Evolutionary conservation across 2,113 vertebrate genomes (phyloP).

Genomic region (Phycodurus eques): DNA sequence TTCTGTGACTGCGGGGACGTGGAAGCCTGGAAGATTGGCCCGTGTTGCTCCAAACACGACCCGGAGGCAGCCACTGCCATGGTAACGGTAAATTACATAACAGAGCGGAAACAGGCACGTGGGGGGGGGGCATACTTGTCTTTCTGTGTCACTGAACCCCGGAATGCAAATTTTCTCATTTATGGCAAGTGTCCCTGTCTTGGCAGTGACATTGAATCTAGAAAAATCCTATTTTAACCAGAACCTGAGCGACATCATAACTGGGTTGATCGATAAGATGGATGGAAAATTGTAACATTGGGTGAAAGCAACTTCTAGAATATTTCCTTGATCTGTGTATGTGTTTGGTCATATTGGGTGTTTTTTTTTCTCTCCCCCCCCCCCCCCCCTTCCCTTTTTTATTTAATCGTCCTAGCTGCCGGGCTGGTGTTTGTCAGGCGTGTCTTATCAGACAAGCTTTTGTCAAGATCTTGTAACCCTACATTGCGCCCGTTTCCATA

Average conservation of each 20-base stretch:
- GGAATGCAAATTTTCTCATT: conserved; percentile 62
- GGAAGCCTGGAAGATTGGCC: conserved; percentile 96
- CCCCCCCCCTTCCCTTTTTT: not conserved
- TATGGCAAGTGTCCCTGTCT: conserved; percentile 29
- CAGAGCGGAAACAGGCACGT: conserved; percentile 47
- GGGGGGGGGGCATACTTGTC: conserved; percentile 30
- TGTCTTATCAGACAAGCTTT: conserved; percentile 34
- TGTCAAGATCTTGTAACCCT: conserved; percentile 58
- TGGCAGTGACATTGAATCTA: conserved; percentile 26
- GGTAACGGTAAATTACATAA: conserved; percentile 82
- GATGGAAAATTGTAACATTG: not conserved
- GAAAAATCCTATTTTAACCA: conserved; percentile 32
- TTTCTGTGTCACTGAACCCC: conserved; percentile 58
- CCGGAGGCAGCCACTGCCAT: conserved; percentile 75
- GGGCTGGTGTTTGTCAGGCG: conserved; percentile 26
- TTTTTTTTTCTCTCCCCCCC: too few relatives aligned
- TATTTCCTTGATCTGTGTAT: not conserved
- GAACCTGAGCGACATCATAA: conserved; percentile 11
- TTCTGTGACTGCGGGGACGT: conserved; percentile 97
- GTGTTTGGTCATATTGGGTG: conserved; percentile 13
- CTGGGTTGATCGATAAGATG: conserved; percentile 10
- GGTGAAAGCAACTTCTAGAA: not conserved
- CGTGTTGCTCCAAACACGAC: conserved; percentile 87
- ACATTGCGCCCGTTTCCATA: conserved; percentile 47
- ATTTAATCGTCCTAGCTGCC: not conserved